A percentile compares a stretch with the other conserved stretches of the same genome.
Conservation (phyloP, 92 coral and sea anemone genomes). For the Umimayanthus chanpuru region DNA sequence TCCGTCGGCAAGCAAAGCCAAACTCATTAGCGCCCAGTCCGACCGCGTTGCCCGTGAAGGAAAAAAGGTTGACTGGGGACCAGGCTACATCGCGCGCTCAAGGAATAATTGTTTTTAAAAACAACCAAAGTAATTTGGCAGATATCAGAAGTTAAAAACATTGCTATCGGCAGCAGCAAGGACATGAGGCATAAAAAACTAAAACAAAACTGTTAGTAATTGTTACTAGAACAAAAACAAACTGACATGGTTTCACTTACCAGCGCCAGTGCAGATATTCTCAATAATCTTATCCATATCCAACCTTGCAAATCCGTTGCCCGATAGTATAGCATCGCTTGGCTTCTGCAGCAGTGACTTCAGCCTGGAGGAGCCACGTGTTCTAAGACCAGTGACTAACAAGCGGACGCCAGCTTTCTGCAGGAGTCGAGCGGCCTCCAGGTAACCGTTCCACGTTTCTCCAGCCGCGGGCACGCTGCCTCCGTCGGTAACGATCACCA, state of each 20-base stretch:
- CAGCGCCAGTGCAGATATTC: slow-evolving; percentile 12
- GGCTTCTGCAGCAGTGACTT: slow-evolving; percentile 45
- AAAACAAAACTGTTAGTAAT: neutral
- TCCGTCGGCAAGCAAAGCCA: too few species aligned
- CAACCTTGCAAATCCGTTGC: neutral
- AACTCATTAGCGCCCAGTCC: too few species aligned
- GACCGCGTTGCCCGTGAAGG: too few species aligned
- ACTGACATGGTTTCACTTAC: neutral
- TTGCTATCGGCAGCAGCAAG: neutral
- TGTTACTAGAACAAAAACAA: neutral
- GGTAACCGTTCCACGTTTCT: slow-evolving; percentile 13
- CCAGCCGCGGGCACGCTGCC: neutral
- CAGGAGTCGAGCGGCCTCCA: slow-evolving; percentile 54
- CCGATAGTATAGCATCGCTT: slow-evolving; percentile 21
- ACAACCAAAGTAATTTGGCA: neutral
- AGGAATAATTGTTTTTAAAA: too few species aligned
- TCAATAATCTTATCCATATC: neutral
- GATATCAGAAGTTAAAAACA: neutral
- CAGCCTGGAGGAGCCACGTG: slow-evolving; percentile 23
- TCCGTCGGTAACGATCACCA: slow-evolving; percentile 17
- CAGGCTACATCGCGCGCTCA: too few species aligned
- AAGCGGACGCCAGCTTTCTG: slow-evolving; percentile 62
- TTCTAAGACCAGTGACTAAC: slow-evolving; percentile 59
- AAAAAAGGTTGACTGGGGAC: too few species aligned
- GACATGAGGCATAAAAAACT: neutral